phyloP scores from a whole-genome alignment of 2,888 invertebrate species.

The Catocala nupta region DNA sequence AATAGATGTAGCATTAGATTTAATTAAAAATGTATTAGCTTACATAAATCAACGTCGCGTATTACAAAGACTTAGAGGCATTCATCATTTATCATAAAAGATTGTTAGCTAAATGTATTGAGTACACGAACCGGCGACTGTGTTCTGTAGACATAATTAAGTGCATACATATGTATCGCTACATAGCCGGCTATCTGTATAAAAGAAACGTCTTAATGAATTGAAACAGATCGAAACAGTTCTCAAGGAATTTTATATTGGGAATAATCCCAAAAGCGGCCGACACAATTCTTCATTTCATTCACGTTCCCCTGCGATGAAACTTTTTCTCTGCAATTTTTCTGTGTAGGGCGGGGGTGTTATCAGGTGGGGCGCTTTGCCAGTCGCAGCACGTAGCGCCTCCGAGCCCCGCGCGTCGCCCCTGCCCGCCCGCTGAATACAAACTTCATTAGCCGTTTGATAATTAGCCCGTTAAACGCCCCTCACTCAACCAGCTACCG shows the following conservation, averaged over 20 bases:
- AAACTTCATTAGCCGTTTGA: slow-evolving; percentile 88
- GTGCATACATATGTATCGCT: slow-evolving; percentile 8
- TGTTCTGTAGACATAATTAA: slow-evolving; percentile 10
- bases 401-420: slow-evolving; percentile 70
- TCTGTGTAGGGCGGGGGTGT: slow-evolving; percentile 84
- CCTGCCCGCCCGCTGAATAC: slow-evolving; percentile 84
- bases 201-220: slow-evolving; percentile 73
- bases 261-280: slow-evolving; percentile 85
- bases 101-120: slow-evolving; percentile 3
- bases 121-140: slow-evolving; percentile 1
- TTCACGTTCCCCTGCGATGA: slow-evolving; percentile 87
- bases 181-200: slow-evolving; percentile 32
- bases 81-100: slow-evolving; percentile 18
- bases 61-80: slow-evolving; percentile 14
- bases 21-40: slow-evolving; percentile 22
- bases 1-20: slow-evolving; percentile 3
- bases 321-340: slow-evolving; percentile 88
- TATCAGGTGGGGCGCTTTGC: slow-evolving; percentile 84
- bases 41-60: slow-evolving; percentile 26
- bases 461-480: slow-evolving; percentile 87
- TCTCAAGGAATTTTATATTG: slow-evolving; percentile 80
- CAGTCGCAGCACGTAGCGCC: slow-evolving; percentile 83
- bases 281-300: slow-evolving; percentile 86
- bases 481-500: slow-evolving; percentile 77
- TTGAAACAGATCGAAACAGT: slow-evolving; percentile 83